Conservation (phyloP, 2,888 invertebrate species). For the Augiades crinisus region DNA sequence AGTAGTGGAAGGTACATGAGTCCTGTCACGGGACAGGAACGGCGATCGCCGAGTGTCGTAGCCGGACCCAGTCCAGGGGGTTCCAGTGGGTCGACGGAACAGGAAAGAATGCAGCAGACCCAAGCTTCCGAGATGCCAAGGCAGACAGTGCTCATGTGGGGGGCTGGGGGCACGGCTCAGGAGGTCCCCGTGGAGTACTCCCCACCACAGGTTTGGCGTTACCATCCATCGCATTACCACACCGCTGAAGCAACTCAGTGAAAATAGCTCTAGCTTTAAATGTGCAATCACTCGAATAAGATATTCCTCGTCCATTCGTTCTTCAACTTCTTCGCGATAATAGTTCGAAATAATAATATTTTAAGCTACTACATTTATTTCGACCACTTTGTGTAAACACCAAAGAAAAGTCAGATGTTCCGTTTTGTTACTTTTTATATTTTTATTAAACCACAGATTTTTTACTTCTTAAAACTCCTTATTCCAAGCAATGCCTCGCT, state of each 20-base stretch:
- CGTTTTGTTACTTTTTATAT: neutral
- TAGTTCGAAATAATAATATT: neutral
- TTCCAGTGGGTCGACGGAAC: constrained; percentile 67
- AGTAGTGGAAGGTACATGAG: constrained; percentile 81
- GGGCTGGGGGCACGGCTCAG: constrained; percentile 78
- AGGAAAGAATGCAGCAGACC: constrained; percentile 63
- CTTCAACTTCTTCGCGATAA: neutral
- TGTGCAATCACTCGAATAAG: constrained; percentile 46
- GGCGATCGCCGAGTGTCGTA: constrained; percentile 83
- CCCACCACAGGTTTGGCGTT: constrained; percentile 78
- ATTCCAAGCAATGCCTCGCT: constrained; percentile 56
- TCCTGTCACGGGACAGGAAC: constrained; percentile 83
- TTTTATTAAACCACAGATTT: neutral
- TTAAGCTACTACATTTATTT: constrained; percentile 4
- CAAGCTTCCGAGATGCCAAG: constrained; percentile 84
- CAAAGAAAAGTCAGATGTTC: constrained; percentile 10
- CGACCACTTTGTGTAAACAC: constrained; percentile 8
- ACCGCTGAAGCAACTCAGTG: constrained; percentile 78
- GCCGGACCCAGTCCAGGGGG: constrained; percentile 74
- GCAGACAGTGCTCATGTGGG: constrained; percentile 98
- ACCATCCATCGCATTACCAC: constrained; percentile 74
- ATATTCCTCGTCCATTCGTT: constrained; percentile 2
- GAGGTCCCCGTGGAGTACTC: constrained; percentile 73
- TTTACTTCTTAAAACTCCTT: too few relatives aligned
- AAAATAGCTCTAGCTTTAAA: constrained; percentile 44